Evolutionary conservation across 1,140 invertebrate species (phyloP).

Genomic region (Drosophila parabipectinata): DNA sequence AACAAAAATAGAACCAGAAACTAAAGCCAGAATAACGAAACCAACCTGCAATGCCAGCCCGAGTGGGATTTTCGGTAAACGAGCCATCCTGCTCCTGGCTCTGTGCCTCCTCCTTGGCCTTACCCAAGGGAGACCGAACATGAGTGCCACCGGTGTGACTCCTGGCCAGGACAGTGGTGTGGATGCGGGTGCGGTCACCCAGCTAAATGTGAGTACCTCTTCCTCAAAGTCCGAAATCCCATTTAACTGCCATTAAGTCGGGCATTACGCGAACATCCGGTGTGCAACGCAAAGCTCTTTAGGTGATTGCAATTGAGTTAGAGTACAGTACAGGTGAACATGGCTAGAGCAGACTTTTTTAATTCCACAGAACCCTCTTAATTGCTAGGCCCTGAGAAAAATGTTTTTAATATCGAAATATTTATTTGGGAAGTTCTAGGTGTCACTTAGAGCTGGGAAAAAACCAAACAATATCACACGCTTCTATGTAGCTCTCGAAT

Average conservation of each 20-base stretch:
- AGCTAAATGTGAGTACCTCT: slow-evolving; percentile 59
- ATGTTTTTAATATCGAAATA: slow-evolving; percentile 6
- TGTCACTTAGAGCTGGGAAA: background rate
- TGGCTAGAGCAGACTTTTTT: background rate
- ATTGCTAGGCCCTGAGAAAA: slow-evolving; percentile 7
- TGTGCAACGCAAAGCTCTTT: slow-evolving; percentile 29
- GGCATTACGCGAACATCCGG: slow-evolving; percentile 22
- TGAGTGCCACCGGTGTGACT: slow-evolving; percentile 39
- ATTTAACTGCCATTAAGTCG: slow-evolving; percentile 21
- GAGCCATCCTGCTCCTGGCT: slow-evolving; percentile 55
- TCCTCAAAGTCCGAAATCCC: slow-evolving; percentile 13
- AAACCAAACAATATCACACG: background rate
- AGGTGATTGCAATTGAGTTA: slow-evolving; percentile 35
- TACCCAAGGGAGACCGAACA: slow-evolving; percentile 73
- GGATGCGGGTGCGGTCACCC: slow-evolving; percentile 41
- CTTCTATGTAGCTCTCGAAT: no score
- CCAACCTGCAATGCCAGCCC: slow-evolving; percentile 23
- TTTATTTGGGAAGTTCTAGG: slow-evolving; percentile 25
- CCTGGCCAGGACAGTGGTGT: slow-evolving; percentile 14
- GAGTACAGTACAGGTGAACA: background rate
- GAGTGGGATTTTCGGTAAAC: slow-evolving; percentile 8
- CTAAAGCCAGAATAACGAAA: background rate
- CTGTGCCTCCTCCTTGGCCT: slow-evolving; percentile 55
- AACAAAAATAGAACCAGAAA: slow-evolving; percentile 11
- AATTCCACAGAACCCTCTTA: slow-evolving; percentile 2